Base-by-base conservation (phyloP, 2,888 invertebrate genomes). In the Branchipolynoe longqiensis region DNA sequence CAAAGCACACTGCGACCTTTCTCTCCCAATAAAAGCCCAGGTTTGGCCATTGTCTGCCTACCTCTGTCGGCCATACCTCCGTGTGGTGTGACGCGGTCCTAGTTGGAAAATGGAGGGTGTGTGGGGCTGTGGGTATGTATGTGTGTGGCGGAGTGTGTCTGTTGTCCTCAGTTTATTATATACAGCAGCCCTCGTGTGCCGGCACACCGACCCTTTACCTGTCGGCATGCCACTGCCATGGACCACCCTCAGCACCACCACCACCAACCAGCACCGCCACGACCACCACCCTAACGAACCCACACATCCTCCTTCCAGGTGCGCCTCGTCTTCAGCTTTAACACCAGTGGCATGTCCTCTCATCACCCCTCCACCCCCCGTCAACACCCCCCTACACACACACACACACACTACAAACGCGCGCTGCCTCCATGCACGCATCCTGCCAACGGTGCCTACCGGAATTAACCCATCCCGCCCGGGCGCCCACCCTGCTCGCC, bases 401-500 rank as follows among this genome's bases (percentile, higher is more conserved):
- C 31, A 12, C 58, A 18, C 58, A 18, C 62, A 8, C 48, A 48
- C 48, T 18, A 12, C 48, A 12, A 8, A 8, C 8, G 48, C 48
- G 18, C 48, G 8, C 48, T 48, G 48, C 18, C 8, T 18, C 48
- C 48, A 48, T 48, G 8, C 8, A 8, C 25, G 58, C 69, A 69
- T 33, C 36, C 69, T 69, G 38, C 69, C 69, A 69, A 38, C 69
- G 36, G 69, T 38, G 3, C 36, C 38, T 4, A 25, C 38, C 18
- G 69, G 38, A 69, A 69, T 69, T 69, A 69, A 69, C 69, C 69
- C 69, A 69, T 69, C 69, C 25, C 69, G 22, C n/a, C n/a, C 33
- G 8, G 8, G 18, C 48, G 18, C 36, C 14, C 69, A 36, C 36
- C 36, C 69, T 69, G 36, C 38, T 18, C 33, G 36, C 69, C 25